Percentiles rank a stretch among this genome's conserved stretches.
phyloP scores from a whole-genome alignment of 1,140 invertebrate genomes.

The Eriosoma lanigerum region DNA sequence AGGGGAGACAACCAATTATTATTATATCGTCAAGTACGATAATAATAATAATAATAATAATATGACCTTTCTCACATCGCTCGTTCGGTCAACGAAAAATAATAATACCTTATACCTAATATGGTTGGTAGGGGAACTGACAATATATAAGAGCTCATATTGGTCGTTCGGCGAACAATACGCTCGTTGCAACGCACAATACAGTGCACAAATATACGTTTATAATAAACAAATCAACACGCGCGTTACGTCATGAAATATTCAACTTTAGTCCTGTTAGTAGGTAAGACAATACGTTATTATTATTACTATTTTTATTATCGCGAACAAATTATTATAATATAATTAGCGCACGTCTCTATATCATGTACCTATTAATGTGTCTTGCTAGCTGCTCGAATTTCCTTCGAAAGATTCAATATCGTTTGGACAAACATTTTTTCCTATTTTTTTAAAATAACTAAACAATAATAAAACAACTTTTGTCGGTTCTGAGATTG shows the following conservation, averaged over 20 bases:
- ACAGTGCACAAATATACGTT: not conserved
- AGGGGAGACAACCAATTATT: constrained; percentile 19
- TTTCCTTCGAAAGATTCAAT: too few species aligned
- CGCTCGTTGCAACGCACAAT: not conserved
- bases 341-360: too few species aligned
- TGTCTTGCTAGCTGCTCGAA: too few species aligned
- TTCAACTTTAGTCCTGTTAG: constrained; percentile 6
- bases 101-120: not conserved
- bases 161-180: not conserved
- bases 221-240: not conserved
- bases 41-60: not conserved
- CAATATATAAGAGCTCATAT: constrained; percentile 10
- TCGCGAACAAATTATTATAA: too few species aligned
- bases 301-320: constrained; percentile 24
- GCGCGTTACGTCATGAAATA: constrained; percentile 7
- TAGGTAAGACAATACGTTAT: constrained; percentile 1
- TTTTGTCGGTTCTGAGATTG: too few species aligned
- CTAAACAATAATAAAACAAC: too few species aligned
- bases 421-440: too few species aligned
- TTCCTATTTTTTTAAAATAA: too few species aligned
- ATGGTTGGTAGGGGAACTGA: constrained; percentile 28
- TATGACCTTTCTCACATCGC: constrained; percentile 32
- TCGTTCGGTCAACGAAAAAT: not conserved
- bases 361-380: too few species aligned
- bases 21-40: not conserved